phyloP scores from a whole-genome alignment of 2,113 vertebrate species.

The Eptesicus fuscus region DNA sequence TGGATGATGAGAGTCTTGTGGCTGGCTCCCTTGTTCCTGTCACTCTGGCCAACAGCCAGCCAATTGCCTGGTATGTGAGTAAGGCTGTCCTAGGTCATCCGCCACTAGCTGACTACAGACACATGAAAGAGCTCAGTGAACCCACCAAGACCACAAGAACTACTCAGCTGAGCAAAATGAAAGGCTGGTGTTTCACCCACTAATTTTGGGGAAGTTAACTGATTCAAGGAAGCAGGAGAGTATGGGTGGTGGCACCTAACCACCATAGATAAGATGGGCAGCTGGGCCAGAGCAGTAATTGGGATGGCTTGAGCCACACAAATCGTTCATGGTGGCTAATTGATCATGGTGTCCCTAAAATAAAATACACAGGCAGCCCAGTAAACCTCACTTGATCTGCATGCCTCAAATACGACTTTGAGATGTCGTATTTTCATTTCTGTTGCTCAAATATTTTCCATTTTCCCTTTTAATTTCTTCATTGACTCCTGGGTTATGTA shows the following conservation, averaged over 20 bases:
- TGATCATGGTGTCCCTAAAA: neutral
- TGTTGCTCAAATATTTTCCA: neutral
- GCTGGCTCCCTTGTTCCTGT: neutral
- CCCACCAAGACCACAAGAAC: neutral
- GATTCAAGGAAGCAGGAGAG: neutral
- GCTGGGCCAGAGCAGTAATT: too few species aligned
- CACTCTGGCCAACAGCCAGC: neutral
- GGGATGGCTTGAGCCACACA: neutral
- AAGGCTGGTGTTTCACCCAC: neutral
- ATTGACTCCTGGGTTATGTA: neutral
- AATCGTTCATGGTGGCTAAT: neutral
- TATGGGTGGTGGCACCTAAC: neutral
- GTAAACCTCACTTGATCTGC: neutral
- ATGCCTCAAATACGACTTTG: neutral
- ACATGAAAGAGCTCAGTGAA: neutral
- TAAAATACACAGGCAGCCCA: neutral
- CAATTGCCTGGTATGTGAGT: neutral
- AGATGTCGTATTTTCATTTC: neutral
- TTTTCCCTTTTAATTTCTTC: neutral
- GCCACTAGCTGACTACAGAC: neutral
- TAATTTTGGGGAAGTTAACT: neutral
- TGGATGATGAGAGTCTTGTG: neutral
- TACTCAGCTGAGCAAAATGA: neutral
- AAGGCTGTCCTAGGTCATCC: neutral
- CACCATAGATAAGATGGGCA: neutral